Evolutionary conservation across 2,888 invertebrate genomes (phyloP), one percentile per base, ranked within the genome.

Genomic region (Brachylomia viminalis): DNA sequence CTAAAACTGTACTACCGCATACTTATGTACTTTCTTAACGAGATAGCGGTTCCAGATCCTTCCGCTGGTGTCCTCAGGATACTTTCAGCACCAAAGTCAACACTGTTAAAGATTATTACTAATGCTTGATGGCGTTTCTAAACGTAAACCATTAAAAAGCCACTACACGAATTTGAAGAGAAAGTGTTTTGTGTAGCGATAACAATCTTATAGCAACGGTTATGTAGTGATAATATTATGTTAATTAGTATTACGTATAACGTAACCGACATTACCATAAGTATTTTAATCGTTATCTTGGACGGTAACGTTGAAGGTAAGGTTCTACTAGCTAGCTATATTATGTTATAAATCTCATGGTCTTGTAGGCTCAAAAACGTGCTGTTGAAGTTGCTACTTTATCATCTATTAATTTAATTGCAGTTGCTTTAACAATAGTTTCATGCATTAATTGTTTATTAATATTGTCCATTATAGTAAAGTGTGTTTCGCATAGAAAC

Each of bases 181-280:
- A 83, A 80, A 85, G 77, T 68, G 69, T 66, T 75, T 74, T 59
- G 49, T 73, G 20, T 64, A 54, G 74, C 45, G 80, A 75, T 82
- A 79, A 73, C 13, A 8, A 82, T 76, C 75, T 69, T 72, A 72
- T 64, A 73, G 42, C 72, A 42, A 52, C 45, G 59, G 79, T 82
- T 82, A 84, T 79, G 71, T 56, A 27, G 65, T 72, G 68, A 77
- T 82, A 77, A 75, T 75, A 80, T 82, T 67, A 80, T 82, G 79
- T 69, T 82, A 83, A 82, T 78, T 49, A 61, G 66, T 72, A 58
- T 82, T 82, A 76, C 73, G 79, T 80, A 61, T 75, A 62, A 59
- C 49, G 62, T 80, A 75, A 80, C 84, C 27, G 61, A 61, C 54
- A 85, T 85, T 83, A 77, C 56, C 70, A 77, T 77, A 77, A 69